phyloP scores from a whole-genome alignment of 2,113 vertebrate genomes.

The Cricetomys ansorgei region DNA sequence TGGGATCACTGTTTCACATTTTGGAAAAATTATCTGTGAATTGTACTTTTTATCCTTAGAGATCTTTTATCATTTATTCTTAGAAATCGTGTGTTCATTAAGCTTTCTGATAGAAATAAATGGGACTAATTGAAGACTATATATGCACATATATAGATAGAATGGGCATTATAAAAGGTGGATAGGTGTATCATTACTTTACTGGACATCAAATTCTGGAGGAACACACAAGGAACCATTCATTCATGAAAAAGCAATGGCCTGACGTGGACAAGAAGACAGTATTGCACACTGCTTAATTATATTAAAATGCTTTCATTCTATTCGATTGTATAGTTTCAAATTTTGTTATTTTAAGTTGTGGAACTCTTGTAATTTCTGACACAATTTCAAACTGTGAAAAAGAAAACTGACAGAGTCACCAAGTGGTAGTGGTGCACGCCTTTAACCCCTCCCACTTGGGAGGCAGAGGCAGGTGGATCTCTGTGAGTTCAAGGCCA shows the following conservation, averaged over 20 bases:
- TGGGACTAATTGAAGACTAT: not conserved
- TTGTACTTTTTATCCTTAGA: not conserved
- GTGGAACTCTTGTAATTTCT: not conserved
- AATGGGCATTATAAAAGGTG: not conserved
- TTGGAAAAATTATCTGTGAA: not conserved
- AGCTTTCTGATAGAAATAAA: not conserved
- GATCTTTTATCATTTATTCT: not conserved
- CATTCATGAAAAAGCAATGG: not conserved
- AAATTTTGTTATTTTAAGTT: not conserved
- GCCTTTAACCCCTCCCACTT: too few species aligned
- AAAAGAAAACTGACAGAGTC: not conserved
- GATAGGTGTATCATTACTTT: not conserved
- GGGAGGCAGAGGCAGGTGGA: too few species aligned
- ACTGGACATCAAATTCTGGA: not conserved
- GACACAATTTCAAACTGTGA: not conserved
- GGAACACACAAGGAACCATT: not conserved
- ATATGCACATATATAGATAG: not conserved
- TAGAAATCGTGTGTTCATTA: not conserved
- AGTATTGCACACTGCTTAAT: not conserved
- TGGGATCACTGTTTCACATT: not conserved
- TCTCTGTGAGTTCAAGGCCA: too few species aligned
- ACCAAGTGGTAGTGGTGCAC: too few species aligned
- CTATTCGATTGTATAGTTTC: not conserved
- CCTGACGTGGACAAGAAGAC: not conserved
- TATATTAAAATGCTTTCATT: not conserved